Evolutionary conservation across 2,888 invertebrate genomes (phyloP).

Genomic region (Psylliodes chrysocephalus): DNA sequence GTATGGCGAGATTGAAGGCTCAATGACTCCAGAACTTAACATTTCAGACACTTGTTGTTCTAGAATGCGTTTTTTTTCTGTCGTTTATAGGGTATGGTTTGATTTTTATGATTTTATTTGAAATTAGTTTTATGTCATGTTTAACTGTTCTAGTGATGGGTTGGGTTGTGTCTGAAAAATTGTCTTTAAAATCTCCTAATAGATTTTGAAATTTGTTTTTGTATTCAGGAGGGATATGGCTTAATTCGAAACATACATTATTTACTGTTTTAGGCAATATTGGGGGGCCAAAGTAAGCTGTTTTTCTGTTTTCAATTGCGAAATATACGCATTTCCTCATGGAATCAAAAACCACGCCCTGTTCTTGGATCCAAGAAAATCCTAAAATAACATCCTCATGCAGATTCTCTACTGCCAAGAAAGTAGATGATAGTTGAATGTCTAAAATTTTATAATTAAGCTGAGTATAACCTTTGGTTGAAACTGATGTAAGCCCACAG

Average conservation of each 20-base stretch:
- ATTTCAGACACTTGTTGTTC: constrained; percentile 17
- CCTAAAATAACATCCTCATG: constrained; percentile 4
- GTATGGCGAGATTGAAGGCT: constrained; percentile 10
- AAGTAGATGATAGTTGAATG: too few species aligned
- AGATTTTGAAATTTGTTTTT: background rate
- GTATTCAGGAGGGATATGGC: too few species aligned
- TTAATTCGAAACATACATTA: too few species aligned
- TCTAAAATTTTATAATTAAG: too few species aligned
- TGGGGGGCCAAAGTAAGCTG: constrained; percentile 1
- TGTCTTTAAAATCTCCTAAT: background rate
- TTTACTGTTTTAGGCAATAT: too few species aligned
- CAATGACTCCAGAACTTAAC: constrained; percentile 20
- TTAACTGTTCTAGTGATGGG: background rate
- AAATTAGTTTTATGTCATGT: background rate
- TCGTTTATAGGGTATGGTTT: background rate
- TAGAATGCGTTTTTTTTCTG: constrained; percentile 7
- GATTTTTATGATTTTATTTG: background rate
- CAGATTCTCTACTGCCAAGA: constrained; percentile 12
- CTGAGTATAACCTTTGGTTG: too few species aligned
- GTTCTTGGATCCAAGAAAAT: constrained; percentile 8
- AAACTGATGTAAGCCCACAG: too few species aligned
- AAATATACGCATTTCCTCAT: constrained; percentile 13
- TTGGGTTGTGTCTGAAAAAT: background rate
- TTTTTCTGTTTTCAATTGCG: background rate
- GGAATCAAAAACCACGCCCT: background rate